Conservation (phyloP, 1,140 invertebrate genomes). For the Listronotus bonariensis region DNA sequence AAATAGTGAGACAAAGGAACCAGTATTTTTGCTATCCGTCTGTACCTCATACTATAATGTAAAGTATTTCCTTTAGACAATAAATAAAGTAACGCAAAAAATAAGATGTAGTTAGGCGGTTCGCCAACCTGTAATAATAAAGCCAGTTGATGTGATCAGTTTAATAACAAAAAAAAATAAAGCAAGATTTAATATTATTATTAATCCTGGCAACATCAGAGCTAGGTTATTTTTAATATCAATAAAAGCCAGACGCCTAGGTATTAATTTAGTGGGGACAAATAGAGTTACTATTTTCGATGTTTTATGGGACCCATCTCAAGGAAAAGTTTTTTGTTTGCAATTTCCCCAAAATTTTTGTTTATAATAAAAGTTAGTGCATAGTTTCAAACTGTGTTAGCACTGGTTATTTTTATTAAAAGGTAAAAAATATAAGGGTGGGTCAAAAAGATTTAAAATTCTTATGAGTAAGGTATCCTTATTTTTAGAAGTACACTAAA, state of each 20-base stretch:
- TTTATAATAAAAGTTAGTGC: no score
- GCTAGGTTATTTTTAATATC: conserved; percentile 75
- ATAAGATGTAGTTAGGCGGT: conserved; percentile 76
- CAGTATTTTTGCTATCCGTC: conserved; percentile 90
- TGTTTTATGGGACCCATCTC: conserved; percentile 89
- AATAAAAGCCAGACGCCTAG: conserved; percentile 83
- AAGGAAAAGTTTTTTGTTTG: no score
- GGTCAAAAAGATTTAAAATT: no score
- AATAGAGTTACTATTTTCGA: conserved; percentile 91
- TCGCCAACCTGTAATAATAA: conserved; percentile 79
- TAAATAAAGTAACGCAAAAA: conserved; percentile 55
- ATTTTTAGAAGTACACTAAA: no score
- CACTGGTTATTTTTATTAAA: no score
- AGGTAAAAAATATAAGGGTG: no score
- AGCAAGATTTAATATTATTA: no score
- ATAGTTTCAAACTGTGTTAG: no score
- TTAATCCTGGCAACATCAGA: conserved; percentile 74
- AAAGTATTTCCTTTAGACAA: conserved; percentile 74
- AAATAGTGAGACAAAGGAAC: conserved; percentile 83
- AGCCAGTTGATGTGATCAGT: conserved; percentile 77
- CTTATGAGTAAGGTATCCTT: no score
- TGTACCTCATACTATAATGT: conserved; percentile 79
- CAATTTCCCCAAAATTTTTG: no score
- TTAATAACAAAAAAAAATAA: no score
- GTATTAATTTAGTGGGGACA: conserved; percentile 85